These are phyloP conservation scores for Scrobipalpa costella DNA, from an alignment of 2,888 invertebrate species.

Conservation along the genomic window DNA sequence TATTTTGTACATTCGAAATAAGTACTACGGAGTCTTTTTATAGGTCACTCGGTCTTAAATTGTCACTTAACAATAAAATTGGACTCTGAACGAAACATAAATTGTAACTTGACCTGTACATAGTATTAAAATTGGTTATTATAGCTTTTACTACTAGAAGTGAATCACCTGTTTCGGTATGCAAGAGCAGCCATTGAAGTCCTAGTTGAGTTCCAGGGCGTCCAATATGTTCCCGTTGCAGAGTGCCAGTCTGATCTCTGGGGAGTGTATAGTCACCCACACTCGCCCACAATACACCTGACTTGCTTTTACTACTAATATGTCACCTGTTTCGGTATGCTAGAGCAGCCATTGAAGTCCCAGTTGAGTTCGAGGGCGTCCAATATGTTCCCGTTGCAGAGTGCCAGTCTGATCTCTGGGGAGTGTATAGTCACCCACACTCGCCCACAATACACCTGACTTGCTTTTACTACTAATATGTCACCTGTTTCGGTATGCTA, in stretches of 20 bases:
- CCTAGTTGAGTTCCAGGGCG: conserved; percentile 76
- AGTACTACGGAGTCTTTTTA: too few species aligned
- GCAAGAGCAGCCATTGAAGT: conserved; percentile 63
- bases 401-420: conserved; percentile 48
- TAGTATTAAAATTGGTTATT: too few species aligned
- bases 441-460: conserved; percentile 43
- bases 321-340: conserved; percentile 60
- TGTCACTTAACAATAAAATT: too few species aligned
- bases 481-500: conserved; percentile 61
- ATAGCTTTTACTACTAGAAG: neutral
- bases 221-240: conserved; percentile 50
- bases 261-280: conserved; percentile 73
- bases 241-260: conserved; percentile 45
- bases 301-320: neutral
- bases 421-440: conserved; percentile 75
- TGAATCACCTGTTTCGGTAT: conserved; percentile 61
- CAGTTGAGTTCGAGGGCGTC: conserved; percentile 76
- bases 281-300: conserved; percentile 51
- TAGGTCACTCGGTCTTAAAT: too few species aligned
- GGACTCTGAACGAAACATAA: too few species aligned
- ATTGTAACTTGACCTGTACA: too few species aligned
- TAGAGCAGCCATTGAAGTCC: conserved; percentile 69
- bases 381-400: conserved; percentile 41
- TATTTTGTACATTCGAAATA: too few species aligned
- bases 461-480: neutral